Evolutionary conservation across 2,797 vertebrate species (phyloP).

Genomic region (Hephaestus fuliginosus): DNA sequence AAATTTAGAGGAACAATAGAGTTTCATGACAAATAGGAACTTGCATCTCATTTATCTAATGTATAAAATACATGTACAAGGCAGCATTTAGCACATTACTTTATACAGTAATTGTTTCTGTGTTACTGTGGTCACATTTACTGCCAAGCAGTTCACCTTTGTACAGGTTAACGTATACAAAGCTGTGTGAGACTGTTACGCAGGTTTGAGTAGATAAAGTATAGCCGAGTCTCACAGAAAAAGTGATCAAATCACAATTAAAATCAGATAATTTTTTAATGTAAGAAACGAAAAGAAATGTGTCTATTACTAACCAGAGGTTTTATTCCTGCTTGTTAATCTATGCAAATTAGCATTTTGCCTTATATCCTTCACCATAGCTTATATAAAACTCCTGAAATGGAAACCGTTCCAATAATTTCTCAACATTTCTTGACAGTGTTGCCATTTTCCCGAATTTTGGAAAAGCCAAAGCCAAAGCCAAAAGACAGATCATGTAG

Average conservation of each 20-base stretch:
- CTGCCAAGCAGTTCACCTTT: conserved; percentile 19
- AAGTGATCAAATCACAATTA: neutral
- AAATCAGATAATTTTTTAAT: conserved; percentile 22
- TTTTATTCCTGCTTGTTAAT: conserved; percentile 42
- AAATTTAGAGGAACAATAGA: conserved; percentile 7
- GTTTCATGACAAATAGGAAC: conserved; percentile 6
- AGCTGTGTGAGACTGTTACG: neutral
- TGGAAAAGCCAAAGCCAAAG: conserved; percentile 71
- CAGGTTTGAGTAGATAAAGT: neutral
- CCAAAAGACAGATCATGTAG: conserved; percentile 21
- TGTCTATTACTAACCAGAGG: conserved; percentile 10
- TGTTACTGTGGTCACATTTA: neutral
- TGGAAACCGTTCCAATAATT: conserved; percentile 1
- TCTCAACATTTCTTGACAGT: conserved; percentile 27
- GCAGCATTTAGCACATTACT: neutral
- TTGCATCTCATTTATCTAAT: neutral
- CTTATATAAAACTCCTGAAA: neutral
- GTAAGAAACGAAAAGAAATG: conserved; percentile 1
- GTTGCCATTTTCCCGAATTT: conserved; percentile 61
- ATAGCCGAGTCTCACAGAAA: neutral
- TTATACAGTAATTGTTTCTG: neutral
- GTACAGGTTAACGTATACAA: conserved; percentile 3
- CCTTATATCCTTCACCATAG: conserved; percentile 14
- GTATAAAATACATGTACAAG: conserved; percentile 5
- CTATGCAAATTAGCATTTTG: conserved; percentile 60